Percentiles rank a stretch among this genome's conserved stretches.
Evolutionary conservation across 1,140 invertebrate genomes (phyloP).

Genomic region (Panagrolaimus sp.): DNA sequence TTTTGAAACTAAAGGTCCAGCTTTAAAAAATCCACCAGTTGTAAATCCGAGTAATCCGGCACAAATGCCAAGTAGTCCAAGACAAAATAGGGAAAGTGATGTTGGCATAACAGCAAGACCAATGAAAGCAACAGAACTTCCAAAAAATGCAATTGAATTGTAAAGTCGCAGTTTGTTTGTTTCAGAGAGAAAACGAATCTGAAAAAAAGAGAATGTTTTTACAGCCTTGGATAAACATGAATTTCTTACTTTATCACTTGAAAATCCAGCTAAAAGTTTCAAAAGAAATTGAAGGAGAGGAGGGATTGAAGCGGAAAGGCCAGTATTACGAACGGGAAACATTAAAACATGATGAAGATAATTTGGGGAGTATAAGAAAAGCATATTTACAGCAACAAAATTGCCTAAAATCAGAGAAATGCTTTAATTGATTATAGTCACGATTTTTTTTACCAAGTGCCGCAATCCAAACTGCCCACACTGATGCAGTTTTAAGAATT

Average conservation of each 20-base stretch:
- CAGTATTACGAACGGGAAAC: slow-evolving; percentile 49
- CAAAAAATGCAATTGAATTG: slow-evolving; percentile 55
- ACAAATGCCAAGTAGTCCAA: slow-evolving; percentile 45
- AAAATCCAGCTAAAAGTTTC: slow-evolving; percentile 48
- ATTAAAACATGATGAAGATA: slow-evolving; percentile 49
- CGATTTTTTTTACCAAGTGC: slow-evolving; percentile 40
- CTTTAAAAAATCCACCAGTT: slow-evolving; percentile 58
- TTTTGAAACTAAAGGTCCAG: slow-evolving; percentile 53
- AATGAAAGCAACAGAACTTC: slow-evolving; percentile 40
- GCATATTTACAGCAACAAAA: slow-evolving; percentile 50
- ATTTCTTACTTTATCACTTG: slow-evolving; percentile 42
- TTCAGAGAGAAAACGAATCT: slow-evolving; percentile 49
- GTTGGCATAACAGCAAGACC: slow-evolving; percentile 50
- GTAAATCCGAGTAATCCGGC: slow-evolving; percentile 53
- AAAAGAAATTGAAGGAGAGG: slow-evolving; percentile 52
- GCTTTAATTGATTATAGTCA: background rate
- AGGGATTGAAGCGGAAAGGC: slow-evolving; percentile 55
- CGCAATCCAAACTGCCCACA: slow-evolving; percentile 58
- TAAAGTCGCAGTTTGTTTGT: slow-evolving; percentile 55
- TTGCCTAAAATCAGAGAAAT: slow-evolving; percentile 12
- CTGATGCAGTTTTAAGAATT: slow-evolving; percentile 48
- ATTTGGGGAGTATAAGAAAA: slow-evolving; percentile 41
- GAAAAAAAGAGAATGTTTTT: slow-evolving; percentile 15
- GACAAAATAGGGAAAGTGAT: slow-evolving; percentile 37
- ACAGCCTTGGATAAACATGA: background rate